A percentile compares a stretch with the other conserved stretches of the same genome.
phyloP scores from a whole-genome alignment of 2,888 invertebrate species.

The Caenorhabditis imperialis region DNA sequence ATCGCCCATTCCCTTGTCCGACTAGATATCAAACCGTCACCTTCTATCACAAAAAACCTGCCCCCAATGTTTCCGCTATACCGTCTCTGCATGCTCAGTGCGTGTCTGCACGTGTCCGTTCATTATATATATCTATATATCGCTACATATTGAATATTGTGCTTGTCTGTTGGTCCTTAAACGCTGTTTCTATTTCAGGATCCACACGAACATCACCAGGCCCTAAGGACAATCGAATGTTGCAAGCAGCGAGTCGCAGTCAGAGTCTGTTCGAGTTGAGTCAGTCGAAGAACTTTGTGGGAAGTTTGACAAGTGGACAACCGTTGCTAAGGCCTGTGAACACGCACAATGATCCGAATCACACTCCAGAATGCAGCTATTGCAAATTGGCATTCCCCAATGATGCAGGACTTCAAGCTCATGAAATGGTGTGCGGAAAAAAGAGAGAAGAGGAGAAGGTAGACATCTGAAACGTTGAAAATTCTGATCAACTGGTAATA shows the following conservation, averaged over 20 bases:
- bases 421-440: conserved; percentile 70
- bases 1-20: conserved; percentile 44
- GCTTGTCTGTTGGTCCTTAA: conserved; percentile 10
- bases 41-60: no score
- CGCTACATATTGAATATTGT: conserved; percentile 26
- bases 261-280: conserved; percentile 71
- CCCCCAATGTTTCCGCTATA: conserved; percentile 46
- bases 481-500: no score
- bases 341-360: conserved; percentile 23
- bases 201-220: conserved; percentile 72
- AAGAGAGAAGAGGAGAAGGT: conserved; percentile 57
- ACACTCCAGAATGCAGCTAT: conserved; percentile 57
- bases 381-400: conserved; percentile 68
- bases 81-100: conserved; percentile 48
- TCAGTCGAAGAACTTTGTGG: conserved; percentile 39
- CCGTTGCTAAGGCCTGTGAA: conserved; percentile 61
- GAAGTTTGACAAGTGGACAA: conserved; percentile 74
- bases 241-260: conserved; percentile 67
- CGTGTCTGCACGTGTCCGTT: conserved; percentile 52
- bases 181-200: conserved; percentile 49
- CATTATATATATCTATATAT: conserved; percentile 15
- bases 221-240: conserved; percentile 55
- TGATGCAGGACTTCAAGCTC: conserved; percentile 73
- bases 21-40: conserved; percentile 24
- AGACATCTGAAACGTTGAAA: no score